These are phyloP conservation scores for Polyploca ridens DNA, from an alignment of 2,888 invertebrate species.

Conservation along the genomic window DNA sequence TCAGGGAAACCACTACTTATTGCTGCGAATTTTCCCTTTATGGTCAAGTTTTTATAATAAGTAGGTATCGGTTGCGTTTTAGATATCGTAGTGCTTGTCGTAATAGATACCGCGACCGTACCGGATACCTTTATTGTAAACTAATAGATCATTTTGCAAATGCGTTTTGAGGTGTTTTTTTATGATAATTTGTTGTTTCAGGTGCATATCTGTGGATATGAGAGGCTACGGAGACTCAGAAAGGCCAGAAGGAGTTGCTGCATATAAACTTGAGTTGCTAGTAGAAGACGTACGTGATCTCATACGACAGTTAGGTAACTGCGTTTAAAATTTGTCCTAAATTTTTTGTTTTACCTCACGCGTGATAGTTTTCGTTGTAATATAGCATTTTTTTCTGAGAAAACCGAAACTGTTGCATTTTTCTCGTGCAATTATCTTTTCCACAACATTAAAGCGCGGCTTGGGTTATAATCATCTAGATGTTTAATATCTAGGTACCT, in stretches of 20 bases:
- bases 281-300: conserved; percentile 86
- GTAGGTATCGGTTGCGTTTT: too few relatives aligned
- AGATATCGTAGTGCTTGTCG: too few relatives aligned
- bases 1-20: not conserved
- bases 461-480: not conserved
- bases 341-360: not conserved
- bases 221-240: conserved; percentile 89
- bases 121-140: too few relatives aligned
- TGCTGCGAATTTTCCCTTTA: not conserved
- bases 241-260: conserved; percentile 78
- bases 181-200: conserved; percentile 47
- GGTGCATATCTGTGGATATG: conserved; percentile 88
- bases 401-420: not conserved
- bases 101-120: not conserved
- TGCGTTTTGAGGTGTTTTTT: too few relatives aligned
- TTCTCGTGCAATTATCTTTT: not conserved
- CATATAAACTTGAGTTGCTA: conserved; percentile 81
- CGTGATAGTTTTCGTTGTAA: not conserved
- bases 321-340: not conserved
- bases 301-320: conserved; percentile 77
- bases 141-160: too few relatives aligned
- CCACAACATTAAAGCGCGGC: not conserved
- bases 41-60: not conserved
- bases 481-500: too few relatives aligned
- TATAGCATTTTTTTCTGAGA: not conserved